These are phyloP conservation scores for Armadillidium nasatum DNA, from an alignment of 1,140 invertebrate genomes.

Conservation along the genomic window DNA sequence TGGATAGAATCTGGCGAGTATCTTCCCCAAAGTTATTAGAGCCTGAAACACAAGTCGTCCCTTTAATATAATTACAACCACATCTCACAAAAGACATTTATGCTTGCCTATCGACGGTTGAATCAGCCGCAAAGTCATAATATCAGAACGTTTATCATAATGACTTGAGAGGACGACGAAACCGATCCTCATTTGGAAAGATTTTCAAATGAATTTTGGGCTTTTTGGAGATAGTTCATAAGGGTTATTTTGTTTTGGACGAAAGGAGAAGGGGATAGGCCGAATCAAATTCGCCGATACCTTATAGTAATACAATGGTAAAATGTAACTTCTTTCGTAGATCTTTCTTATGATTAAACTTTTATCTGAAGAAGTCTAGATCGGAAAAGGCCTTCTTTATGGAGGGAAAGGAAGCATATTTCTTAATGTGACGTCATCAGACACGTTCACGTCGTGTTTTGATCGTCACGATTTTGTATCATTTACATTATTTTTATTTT, in stretches of 20 bases:
- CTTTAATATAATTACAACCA: conserved; percentile 8
- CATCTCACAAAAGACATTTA: conserved; percentile 13
- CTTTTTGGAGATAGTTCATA: background rate
- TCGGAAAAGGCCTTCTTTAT: background rate
- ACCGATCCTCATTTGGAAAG: background rate
- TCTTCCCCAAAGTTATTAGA: conserved; percentile 8
- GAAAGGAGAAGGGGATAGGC: background rate
- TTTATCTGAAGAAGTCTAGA: background rate
- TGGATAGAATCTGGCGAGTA: background rate
- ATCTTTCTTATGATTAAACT: background rate
- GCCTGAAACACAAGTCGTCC: background rate
- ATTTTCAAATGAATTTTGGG: background rate
- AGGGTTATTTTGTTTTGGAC: background rate
- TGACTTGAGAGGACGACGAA: background rate
- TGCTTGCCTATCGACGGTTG: conserved; percentile 1
- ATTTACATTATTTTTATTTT: background rate
- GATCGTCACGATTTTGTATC: background rate
- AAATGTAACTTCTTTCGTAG: background rate
- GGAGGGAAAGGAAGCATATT: background rate
- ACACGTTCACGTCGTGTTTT: background rate
- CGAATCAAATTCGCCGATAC: background rate
- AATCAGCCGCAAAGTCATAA: background rate
- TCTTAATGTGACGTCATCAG: background rate
- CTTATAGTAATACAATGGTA: background rate
- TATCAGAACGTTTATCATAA: conserved; percentile 13